Conservation (phyloP, 1,140 invertebrate genomes). For the Ladona fulva region DNA sequence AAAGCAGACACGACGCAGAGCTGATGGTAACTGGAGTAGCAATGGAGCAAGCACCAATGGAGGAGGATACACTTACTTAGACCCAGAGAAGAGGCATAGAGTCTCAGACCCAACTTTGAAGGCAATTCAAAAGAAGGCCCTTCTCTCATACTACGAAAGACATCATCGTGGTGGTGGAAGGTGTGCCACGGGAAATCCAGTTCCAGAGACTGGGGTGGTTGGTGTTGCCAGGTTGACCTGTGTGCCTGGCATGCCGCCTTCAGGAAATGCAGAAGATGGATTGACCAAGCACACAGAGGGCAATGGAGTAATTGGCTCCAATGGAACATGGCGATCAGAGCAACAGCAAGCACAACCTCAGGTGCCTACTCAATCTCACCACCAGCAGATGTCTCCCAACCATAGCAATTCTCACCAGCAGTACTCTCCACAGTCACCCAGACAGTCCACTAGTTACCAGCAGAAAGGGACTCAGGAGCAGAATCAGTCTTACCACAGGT, state of each 20-base stretch:
- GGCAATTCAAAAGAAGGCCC: constrained; percentile 77
- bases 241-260: not conserved
- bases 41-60: constrained; percentile 7
- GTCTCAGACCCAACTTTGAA: constrained; percentile 69
- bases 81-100: constrained; percentile 64
- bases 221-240: constrained; percentile 10
- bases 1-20: constrained; percentile 34
- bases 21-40: constrained; percentile 13
- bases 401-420: not conserved
- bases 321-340: constrained; percentile 48
- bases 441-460: not conserved
- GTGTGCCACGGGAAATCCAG: constrained; percentile 25
- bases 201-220: not conserved
- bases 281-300: constrained; percentile 28
- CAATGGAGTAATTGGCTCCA: constrained; percentile 16
- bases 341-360: constrained; percentile 40
- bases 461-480: not conserved
- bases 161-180: constrained; percentile 41
- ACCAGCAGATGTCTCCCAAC: constrained; percentile 19
- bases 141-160: constrained; percentile 74
- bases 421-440: not conserved
- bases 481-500: not conserved
- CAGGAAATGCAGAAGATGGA: not conserved
- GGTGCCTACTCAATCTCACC: constrained; percentile 17
- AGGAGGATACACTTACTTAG: constrained; percentile 57